Percentiles rank a stretch among this genome's conserved stretches.
phyloP scores from a whole-genome alignment of 1,140 invertebrate species.

The Physella acuta region DNA sequence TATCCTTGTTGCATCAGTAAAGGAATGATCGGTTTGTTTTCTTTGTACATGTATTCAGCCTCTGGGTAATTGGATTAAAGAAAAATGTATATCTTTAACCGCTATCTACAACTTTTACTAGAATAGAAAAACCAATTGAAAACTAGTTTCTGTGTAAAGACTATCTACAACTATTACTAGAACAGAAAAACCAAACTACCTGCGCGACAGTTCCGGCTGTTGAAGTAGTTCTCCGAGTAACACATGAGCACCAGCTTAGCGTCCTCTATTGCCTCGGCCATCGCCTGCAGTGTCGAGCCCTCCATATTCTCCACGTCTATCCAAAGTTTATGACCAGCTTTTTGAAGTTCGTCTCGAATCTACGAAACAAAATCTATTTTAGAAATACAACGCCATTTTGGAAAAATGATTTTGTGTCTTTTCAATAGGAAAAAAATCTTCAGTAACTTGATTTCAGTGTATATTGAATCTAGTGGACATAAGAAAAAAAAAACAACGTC shows the following conservation, averaged over 20 bases:
- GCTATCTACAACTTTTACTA: neutral
- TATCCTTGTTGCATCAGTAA: conserved; percentile 51
- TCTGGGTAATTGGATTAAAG: conserved; percentile 26
- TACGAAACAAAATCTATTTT: too few relatives aligned
- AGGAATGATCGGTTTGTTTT: conserved; percentile 50
- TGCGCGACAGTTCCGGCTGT: conserved; percentile 53
- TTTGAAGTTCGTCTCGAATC: too few relatives aligned
- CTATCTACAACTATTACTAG: neutral
- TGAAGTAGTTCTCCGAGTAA: conserved; percentile 56
- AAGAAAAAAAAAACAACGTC: too few relatives aligned
- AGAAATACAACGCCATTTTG: too few relatives aligned
- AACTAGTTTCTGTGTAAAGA: neutral
- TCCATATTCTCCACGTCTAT: neutral
- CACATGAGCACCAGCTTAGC: conserved; percentile 35
- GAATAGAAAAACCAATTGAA: neutral
- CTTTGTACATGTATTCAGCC: conserved; percentile 51
- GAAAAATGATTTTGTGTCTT: too few relatives aligned
- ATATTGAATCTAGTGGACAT: too few relatives aligned
- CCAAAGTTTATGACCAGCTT: conserved; percentile 5
- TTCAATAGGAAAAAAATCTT: too few relatives aligned
- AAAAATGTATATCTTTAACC: neutral
- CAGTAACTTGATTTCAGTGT: too few relatives aligned
- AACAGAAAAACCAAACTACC: conserved; percentile 33
- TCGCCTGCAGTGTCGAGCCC: neutral
- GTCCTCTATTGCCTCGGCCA: neutral